Evolutionary conservation across 2,888 invertebrate genomes (phyloP), one percentile per base, ranked within the genome.

Genomic region (Strigamia maritima): DNA sequence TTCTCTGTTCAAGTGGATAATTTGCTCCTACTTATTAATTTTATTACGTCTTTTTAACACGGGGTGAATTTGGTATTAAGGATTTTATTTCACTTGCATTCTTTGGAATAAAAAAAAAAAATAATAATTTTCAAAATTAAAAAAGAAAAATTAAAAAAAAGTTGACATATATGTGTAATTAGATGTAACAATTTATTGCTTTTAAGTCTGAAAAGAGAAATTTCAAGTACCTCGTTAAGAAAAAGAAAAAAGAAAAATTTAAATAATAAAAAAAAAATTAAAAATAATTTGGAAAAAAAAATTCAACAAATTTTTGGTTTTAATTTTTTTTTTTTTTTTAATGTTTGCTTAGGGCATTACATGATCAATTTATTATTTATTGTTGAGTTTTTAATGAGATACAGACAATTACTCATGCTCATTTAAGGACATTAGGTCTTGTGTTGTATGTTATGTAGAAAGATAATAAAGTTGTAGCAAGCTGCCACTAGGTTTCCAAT

Each of bases 31-130:
- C 60, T 60, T 60, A 60, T 60, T 54, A 60, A 60, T 60, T 60
- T 60, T 60, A 60, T 60, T 60, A 60, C 24, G 22, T 60, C 60
- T 60, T 60, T 60, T 60, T 60, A 60, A 60, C 60, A 22, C 60
- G 6, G 16, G 22, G 24, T 60, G 60, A 24, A 19, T 60, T 60
- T 60, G 3, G 60, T 60, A 24, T 60, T 19, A 60, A 60, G 60
- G 24, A 60, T 60, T n/a, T 60, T 60, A 60, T 60, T 60, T 14
- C 6, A 22, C 60, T 24, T 60, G 22, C 22, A 60, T 60, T 44
- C 44, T 44, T 44, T 2, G 2, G 24, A 4, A 22, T 60, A 22
- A 22, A 60, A 60, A 14, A 60, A 60, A 60, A 22, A 60, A 24
- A 22, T 24, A 22, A 22, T 4, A 22, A 22, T 22, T 19, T 10